Evolutionary conservation across 2,113 vertebrate genomes (phyloP).

Genomic region (Gopherus evgoodei): DNA sequence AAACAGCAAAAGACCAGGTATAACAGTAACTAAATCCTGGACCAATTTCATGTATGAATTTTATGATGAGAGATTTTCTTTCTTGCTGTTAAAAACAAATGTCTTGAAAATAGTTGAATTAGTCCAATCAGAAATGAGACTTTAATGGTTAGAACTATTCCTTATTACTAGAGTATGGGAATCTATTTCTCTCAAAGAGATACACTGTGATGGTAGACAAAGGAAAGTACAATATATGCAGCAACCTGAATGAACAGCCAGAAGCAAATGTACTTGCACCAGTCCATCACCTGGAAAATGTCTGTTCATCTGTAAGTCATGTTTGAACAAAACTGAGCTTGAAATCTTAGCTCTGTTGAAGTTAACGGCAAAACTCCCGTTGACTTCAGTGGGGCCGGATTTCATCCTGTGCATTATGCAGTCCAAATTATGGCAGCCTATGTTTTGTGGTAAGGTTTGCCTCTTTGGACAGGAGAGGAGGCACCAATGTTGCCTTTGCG

Average conservation of each 20-base stretch:
- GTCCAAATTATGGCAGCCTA: background rate
- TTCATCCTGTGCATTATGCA: background rate
- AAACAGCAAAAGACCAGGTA: conserved; percentile 47
- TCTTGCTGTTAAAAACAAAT: conserved; percentile 6
- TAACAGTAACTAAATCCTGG: conserved; percentile 40
- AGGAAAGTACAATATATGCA: background rate
- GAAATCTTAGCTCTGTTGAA: background rate
- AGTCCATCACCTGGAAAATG: background rate
- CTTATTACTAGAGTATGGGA: background rate
- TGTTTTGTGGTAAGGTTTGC: background rate
- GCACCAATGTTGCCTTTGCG: background rate
- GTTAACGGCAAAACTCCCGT: background rate
- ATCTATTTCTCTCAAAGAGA: background rate
- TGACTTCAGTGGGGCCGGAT: background rate
- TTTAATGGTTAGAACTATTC: conserved; percentile 17
- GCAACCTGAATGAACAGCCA: conserved; percentile 7
- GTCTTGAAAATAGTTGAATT: conserved; percentile 18
- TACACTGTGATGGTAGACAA: background rate
- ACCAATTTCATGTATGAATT: conserved; percentile 25
- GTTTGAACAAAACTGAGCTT: background rate
- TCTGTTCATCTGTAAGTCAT: conserved; percentile 9
- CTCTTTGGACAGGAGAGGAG: background rate
- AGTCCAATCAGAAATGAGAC: conserved; percentile 1
- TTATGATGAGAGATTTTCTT: conserved; percentile 28
- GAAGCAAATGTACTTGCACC: background rate